Conservation (phyloP, 2,113 vertebrate genomes). For the Urocolius indicus region DNA sequence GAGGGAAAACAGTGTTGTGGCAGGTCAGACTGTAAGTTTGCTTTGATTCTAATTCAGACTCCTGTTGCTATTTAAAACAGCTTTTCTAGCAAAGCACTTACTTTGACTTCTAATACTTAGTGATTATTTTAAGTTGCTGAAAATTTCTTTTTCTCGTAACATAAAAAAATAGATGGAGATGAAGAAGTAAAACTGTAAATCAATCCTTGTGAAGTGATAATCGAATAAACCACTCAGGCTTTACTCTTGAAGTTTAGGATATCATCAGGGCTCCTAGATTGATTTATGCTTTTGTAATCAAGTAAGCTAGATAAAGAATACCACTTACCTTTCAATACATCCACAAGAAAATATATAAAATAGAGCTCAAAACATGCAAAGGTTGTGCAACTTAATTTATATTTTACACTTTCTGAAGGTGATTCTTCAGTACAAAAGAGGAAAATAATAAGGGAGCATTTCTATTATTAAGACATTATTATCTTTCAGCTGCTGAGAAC, state of each 20-base stretch:
- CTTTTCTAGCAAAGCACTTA: neutral
- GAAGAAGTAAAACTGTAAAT: slow-evolving; percentile 21
- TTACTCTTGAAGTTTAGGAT: neutral
- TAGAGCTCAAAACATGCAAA: neutral
- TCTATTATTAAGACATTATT: neutral
- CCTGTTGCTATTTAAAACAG: neutral
- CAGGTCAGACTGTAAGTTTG: neutral
- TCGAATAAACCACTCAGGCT: slow-evolving; percentile 42
- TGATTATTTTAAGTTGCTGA: neutral
- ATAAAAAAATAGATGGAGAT: neutral
- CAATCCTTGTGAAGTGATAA: slow-evolving; percentile 53
- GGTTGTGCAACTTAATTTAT: slow-evolving; percentile 24
- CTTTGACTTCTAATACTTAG: neutral
- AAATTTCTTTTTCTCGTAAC: neutral
- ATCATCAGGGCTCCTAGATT: slow-evolving; percentile 10
- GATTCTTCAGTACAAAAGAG: slow-evolving; percentile 1
- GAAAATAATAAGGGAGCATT: neutral
- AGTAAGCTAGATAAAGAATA: slow-evolving; percentile 12
- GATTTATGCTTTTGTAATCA: slow-evolving; percentile 44
- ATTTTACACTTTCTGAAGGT: neutral
- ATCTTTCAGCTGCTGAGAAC: neutral
- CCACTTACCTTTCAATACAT: neutral
- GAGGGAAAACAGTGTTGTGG: neutral
- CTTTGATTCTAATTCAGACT: neutral
- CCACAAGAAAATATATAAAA: neutral